Conservation (phyloP, 1,140 invertebrate genomes). For the Portunus trituberculatus region DNA sequence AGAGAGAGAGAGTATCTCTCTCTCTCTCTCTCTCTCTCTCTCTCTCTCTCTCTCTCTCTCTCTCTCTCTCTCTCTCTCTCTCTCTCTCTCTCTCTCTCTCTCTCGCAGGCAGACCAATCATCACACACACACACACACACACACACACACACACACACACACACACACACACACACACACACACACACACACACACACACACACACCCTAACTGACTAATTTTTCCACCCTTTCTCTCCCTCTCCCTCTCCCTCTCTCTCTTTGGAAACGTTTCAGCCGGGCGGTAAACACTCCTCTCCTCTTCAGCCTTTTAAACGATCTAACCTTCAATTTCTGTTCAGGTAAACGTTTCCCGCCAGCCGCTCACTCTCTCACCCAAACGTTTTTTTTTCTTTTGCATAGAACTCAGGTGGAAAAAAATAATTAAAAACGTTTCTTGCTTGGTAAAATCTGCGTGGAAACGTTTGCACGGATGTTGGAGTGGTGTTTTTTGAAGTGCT, state of each 20-base stretch:
- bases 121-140: conserved; percentile 51
- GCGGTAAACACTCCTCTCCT: too few species aligned
- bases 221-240: not conserved
- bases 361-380: too few species aligned
- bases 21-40: not conserved
- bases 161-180: conserved; percentile 35
- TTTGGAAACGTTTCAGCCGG: not conserved
- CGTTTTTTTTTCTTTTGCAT: too few species aligned
- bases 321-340: too few species aligned
- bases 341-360: too few species aligned
- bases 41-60: conserved; percentile 37
- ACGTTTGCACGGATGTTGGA: too few species aligned
- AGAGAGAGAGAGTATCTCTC: not conserved
- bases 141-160: conserved; percentile 56
- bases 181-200: not conserved
- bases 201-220: not conserved
- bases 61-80: conserved; percentile 38
- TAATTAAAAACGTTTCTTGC: too few species aligned
- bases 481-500: too few species aligned
- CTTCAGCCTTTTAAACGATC: too few species aligned
- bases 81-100: not conserved
- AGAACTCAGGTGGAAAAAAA: too few species aligned
- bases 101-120: not conserved
- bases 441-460: too few species aligned
- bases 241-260: conserved; percentile 34